Evolutionary conservation across 2,113 vertebrate species (phyloP).

Genomic region (Centropristis striata): DNA sequence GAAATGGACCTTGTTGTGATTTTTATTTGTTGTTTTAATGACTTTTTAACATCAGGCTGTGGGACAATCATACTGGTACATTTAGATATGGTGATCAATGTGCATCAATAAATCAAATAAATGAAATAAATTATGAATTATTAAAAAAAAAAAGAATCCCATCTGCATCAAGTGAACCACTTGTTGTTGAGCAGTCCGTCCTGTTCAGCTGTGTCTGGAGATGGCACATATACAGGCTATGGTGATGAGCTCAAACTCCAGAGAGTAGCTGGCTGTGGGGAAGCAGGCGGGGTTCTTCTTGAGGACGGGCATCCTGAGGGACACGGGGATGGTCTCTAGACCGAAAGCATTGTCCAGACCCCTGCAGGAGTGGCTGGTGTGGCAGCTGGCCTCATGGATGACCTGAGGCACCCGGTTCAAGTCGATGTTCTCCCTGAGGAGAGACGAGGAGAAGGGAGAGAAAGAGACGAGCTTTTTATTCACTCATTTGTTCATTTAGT

Average conservation of each 20-base stretch:
- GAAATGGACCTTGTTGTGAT: not conserved
- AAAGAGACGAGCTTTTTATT: not conserved
- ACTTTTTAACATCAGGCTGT: too few species aligned
- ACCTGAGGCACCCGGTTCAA: slow-evolving; percentile 83
- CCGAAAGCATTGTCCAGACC: slow-evolving; percentile 68
- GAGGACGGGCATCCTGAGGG: slow-evolving; percentile 84
- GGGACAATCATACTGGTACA: too few species aligned
- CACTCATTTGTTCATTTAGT: not conserved
- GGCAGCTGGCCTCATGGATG: slow-evolving; percentile 84
- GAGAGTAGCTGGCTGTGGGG: slow-evolving; percentile 71
- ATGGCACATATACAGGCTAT: slow-evolving; percentile 86
- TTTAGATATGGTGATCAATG: too few species aligned
- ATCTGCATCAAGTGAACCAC: not conserved
- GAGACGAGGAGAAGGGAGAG: not conserved
- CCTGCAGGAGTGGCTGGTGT: slow-evolving; percentile 78
- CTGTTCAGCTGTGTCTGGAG: slow-evolving; percentile 74
- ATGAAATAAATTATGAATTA: too few species aligned
- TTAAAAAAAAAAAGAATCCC: too few species aligned
- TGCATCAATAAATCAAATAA: too few species aligned
- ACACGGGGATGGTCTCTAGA: slow-evolving; percentile 83
- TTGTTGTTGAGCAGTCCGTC: not conserved
- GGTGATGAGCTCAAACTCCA: slow-evolving; percentile 84
- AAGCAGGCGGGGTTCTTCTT: slow-evolving; percentile 80
- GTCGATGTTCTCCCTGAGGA: slow-evolving; percentile 81
- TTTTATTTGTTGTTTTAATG: too few species aligned